These are phyloP conservation scores for Redunca redunca DNA, from an alignment of 2,113 vertebrate genomes.

Conservation along the genomic window DNA sequence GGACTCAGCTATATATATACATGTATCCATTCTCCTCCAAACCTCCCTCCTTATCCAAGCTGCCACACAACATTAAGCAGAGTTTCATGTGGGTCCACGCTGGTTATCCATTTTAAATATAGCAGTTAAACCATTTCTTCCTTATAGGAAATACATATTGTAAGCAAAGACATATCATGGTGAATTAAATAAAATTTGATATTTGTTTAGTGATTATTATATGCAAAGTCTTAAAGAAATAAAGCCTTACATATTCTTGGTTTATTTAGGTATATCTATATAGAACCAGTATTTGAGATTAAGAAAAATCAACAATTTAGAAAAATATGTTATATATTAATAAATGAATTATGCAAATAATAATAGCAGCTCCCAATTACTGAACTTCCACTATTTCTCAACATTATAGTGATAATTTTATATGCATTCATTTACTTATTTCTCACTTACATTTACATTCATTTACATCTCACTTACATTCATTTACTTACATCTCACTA, in stretches of 20 bases:
- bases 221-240: not conserved
- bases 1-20: not conserved
- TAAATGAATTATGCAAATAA: conserved; percentile 2
- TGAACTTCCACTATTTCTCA: not conserved
- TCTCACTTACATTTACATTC: not conserved
- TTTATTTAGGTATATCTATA: not conserved
- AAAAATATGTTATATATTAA: not conserved
- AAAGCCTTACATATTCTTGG: not conserved
- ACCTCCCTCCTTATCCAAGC: not conserved
- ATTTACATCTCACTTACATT: not conserved
- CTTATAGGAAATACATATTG: not conserved
- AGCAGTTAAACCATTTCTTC: not conserved
- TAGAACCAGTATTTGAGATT: not conserved
- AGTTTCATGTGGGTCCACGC: not conserved
- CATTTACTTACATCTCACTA: conserved; percentile 15
- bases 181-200: not conserved
- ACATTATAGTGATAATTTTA: not conserved
- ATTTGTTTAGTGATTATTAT: not conserved
- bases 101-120: not conserved
- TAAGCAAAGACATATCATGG: not conserved
- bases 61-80: not conserved
- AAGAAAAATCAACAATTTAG: conserved; percentile 14
- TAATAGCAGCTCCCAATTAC: not conserved
- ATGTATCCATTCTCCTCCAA: not conserved
- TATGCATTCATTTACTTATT: not conserved